Base-by-base conservation (phyloP, 2,797 vertebrate species). In the Danio jaintianensis region DNA sequence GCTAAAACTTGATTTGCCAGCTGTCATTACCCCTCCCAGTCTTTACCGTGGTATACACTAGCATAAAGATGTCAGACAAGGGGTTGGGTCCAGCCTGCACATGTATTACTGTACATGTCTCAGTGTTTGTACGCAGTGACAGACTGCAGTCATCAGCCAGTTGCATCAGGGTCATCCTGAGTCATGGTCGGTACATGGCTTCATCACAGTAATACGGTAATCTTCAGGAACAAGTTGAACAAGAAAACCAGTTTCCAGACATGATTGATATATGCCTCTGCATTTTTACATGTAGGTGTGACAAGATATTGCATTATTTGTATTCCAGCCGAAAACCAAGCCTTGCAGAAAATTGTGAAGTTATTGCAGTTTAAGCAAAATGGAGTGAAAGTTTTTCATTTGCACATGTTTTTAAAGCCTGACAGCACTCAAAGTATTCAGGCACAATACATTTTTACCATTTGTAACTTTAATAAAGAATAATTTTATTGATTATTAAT, bases 151-250 rank as follows among this genome's bases (percentile, higher is more conserved):
- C n/a, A 78, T 73, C 22, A 15, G 52, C 52, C 50, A 55, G 7
- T 48, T 68, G 10, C 43, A 69, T 68, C 43, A 68, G 75, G 64
- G 22, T 78, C 53, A 59, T 78, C 64, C 22, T 47, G 75, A 68
- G 53, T 68, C 63, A 78, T 16, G 16, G 16, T 13, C 22, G 15
- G 52, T 45, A 50, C 22, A 15, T 48, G 42, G n/a, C 47, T 36
- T 13, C 16, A 43, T 56, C 50, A 55, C 50, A 29, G 29, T 22
- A 8, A 59, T 62, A 50, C 38, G 2, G 18, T 55, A 4, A 53
- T 63, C n/a, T 16, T 3, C 59, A 75, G 36, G 36, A 75, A 64
- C 61, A 42, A 64, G 61, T 22, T 20, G 4, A 62, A 75, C 58
- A 48, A 50, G 29, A 29, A n/a, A 76, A 45, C 47, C 63, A 66